Percentiles rank a stretch among this genome's conserved stretches.
phyloP scores from a whole-genome alignment of 2,888 invertebrate genomes.

The Ormia ochracea region DNA sequence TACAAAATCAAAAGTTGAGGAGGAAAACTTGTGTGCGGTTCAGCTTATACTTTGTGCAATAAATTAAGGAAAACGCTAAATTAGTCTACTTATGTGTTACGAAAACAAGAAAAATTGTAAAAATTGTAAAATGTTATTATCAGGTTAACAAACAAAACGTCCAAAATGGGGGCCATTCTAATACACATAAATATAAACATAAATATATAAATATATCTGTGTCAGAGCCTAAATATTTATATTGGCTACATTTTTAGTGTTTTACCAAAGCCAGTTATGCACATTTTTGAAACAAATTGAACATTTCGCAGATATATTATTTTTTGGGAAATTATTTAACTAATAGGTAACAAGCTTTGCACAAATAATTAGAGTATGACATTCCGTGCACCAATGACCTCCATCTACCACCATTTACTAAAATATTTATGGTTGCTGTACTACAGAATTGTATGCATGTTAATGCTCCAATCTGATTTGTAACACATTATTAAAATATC shows the following conservation, averaged over 20 bases:
- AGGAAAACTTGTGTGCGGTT: no score
- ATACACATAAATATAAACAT: background rate
- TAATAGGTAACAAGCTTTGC: slow-evolving; percentile 51
- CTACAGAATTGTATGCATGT: background rate
- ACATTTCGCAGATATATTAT: slow-evolving; percentile 35
- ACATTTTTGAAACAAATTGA: slow-evolving; percentile 32
- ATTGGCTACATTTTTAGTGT: background rate
- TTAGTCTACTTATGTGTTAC: no score
- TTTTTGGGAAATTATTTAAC: slow-evolving; percentile 42
- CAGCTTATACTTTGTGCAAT: no score
- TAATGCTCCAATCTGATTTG: background rate
- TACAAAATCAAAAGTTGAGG: no score
- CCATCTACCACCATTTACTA: background rate
- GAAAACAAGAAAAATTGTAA: no score
- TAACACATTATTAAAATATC: background rate
- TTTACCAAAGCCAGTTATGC: slow-evolving; percentile 1
- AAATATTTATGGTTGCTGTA: slow-evolving; percentile 25
- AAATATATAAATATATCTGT: no score
- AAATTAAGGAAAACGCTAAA: no score
- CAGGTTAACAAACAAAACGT: no score
- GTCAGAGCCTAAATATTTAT: no score
- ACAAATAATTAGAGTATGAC: slow-evolving; percentile 46
- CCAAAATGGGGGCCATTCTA: no score
- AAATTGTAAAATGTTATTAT: no score
- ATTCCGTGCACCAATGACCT: slow-evolving; percentile 43